Evolutionary conservation across 2,888 invertebrate species (phyloP).

Genomic region (Cephus runcator): DNA sequence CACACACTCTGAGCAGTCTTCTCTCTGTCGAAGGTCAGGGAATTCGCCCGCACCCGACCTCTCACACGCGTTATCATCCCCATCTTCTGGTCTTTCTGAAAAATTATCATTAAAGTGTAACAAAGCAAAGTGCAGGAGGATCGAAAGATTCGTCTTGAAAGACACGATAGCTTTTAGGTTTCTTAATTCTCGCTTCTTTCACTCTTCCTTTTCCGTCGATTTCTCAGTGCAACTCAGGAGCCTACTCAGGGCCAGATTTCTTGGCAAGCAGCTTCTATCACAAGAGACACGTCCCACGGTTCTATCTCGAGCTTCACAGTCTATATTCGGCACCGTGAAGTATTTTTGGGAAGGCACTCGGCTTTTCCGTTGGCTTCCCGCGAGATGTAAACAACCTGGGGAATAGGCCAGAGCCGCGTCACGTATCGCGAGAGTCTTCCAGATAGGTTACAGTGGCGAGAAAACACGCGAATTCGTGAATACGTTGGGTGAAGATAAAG

Average conservation of each 20-base stretch:
- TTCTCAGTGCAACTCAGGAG: too few relatives aligned
- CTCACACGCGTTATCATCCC: constrained; percentile 79
- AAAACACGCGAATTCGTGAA: background rate
- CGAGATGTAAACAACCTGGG: constrained; percentile 4
- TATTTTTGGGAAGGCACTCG: background rate
- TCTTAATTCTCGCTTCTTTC: background rate
- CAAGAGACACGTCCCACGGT: background rate
- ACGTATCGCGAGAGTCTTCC: background rate
- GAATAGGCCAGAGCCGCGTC: background rate
- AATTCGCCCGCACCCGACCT: constrained; percentile 74
- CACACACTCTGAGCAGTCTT: constrained; percentile 79
- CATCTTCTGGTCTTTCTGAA: constrained; percentile 61
- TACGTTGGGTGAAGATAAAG: background rate
- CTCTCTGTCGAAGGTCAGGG: constrained; percentile 74
- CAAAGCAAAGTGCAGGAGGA: background rate
- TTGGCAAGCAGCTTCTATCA: background rate
- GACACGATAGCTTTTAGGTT: background rate
- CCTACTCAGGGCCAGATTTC: background rate
- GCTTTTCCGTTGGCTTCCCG: background rate
- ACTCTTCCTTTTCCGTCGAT: too few relatives aligned
- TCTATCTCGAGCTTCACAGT: background rate
- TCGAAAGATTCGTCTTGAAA: background rate
- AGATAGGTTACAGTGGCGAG: background rate
- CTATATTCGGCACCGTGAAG: background rate
- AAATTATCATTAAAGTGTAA: background rate